Percentiles rank a stretch among this genome's conserved stretches.
These are phyloP conservation scores for Corythornis cristatus DNA, from an alignment of 2,113 vertebrate genomes.

Conservation along the genomic window DNA sequence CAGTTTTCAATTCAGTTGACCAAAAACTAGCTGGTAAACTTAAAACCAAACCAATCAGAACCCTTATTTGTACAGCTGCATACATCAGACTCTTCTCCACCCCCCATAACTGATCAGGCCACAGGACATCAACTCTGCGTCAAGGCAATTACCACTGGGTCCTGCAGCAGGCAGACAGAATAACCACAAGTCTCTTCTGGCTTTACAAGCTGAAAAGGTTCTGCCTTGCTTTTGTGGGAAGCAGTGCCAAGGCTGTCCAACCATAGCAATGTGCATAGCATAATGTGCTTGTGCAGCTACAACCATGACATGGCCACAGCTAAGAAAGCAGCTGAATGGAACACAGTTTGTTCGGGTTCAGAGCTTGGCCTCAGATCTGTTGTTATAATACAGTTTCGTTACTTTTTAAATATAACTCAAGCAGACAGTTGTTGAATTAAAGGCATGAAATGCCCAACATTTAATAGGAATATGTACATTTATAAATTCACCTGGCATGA, in stretches of 20 bases:
- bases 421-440: background rate
- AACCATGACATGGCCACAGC: background rate
- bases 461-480: background rate
- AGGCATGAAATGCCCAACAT: background rate
- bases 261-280: background rate
- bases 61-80: slow-evolving; percentile 47
- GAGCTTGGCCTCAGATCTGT: background rate
- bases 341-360: background rate
- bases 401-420: background rate
- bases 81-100: background rate
- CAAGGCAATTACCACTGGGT: background rate
- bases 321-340: background rate
- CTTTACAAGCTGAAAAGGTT: background rate
- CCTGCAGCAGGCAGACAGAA: background rate
- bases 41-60: slow-evolving; percentile 4
- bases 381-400: background rate
- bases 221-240: background rate
- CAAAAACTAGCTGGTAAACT: background rate
- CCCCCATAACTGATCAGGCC: background rate
- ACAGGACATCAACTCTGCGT: background rate
- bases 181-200: background rate
- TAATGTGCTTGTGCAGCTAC: background rate
- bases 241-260: background rate
- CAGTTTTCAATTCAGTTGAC: background rate
- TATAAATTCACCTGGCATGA: background rate